Conservation (phyloP, 2,888 invertebrate species). For the Diplolepis rosae region DNA sequence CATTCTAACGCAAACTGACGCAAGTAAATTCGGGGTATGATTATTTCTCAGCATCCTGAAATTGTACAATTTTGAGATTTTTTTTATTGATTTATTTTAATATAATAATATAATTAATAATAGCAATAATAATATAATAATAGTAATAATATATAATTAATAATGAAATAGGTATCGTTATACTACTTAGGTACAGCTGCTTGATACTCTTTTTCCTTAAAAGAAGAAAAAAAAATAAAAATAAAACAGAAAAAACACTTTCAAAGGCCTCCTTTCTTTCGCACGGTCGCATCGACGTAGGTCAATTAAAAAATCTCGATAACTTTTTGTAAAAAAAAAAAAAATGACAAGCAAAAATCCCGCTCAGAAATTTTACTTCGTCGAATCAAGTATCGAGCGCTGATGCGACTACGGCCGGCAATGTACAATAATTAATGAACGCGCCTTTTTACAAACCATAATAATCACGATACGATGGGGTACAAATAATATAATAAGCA, state of each 20-base stretch:
- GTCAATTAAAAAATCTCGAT: slow-evolving; percentile 33
- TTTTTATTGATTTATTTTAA: slow-evolving; percentile 57
- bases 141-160: slow-evolving; percentile 53
- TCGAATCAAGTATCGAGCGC: slow-evolving; percentile 30
- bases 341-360: slow-evolving; percentile 17
- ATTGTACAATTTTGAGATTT: slow-evolving; percentile 49
- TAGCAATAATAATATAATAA: slow-evolving; percentile 54
- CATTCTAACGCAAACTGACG: slow-evolving; percentile 17
- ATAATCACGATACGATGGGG: slow-evolving; percentile 49
- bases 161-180: slow-evolving; percentile 63
- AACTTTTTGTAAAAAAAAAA: slow-evolving; percentile 6
- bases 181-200: slow-evolving; percentile 71
- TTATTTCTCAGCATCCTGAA: slow-evolving; percentile 46
- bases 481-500: slow-evolving; percentile 46
- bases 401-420: slow-evolving; percentile 43
- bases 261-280: slow-evolving; percentile 36
- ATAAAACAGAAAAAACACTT: slow-evolving; percentile 48
- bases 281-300: slow-evolving; percentile 36
- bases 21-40: slow-evolving; percentile 2
- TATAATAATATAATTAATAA: slow-evolving; percentile 56
- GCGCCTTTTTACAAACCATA: slow-evolving; percentile 40
- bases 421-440: slow-evolving; percentile 32
- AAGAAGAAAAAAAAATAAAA: slow-evolving; percentile 51
- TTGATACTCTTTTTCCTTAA: slow-evolving; percentile 64
- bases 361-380: slow-evolving; percentile 23